phyloP scores from a whole-genome alignment of 2,888 invertebrate genomes.

The Caradrina clavipalpis region DNA sequence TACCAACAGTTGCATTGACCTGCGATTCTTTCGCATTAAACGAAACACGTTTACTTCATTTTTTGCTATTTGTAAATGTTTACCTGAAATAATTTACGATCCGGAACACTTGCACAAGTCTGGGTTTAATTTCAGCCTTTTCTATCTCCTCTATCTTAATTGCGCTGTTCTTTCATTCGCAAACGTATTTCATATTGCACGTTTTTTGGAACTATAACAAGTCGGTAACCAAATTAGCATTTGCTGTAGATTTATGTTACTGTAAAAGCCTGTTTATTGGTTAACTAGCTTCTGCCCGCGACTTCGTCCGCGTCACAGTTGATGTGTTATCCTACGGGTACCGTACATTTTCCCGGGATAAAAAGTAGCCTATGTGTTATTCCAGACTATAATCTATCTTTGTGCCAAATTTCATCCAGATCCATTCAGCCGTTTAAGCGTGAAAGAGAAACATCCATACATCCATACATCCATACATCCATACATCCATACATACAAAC shows the following conservation, averaged over 20 bases:
- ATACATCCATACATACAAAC: too few relatives aligned
- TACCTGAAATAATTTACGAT: constrained; percentile 46
- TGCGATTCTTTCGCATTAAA: constrained; percentile 19
- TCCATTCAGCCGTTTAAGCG: too few relatives aligned
- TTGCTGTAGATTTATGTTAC: constrained; percentile 18
- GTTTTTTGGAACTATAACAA: constrained; percentile 33
- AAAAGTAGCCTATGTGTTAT: too few relatives aligned
- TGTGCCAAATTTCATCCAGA: too few relatives aligned
- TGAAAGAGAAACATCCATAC: too few relatives aligned
- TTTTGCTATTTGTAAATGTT: constrained; percentile 38
- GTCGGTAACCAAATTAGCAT: constrained; percentile 40
- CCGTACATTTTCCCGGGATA: too few relatives aligned
- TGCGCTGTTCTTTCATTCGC: constrained; percentile 21
- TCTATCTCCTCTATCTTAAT: constrained; percentile 46
- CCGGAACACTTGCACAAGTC: constrained; percentile 47
- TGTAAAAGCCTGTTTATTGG: too few relatives aligned
- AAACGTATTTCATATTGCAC: constrained; percentile 36
- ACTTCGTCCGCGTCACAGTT: too few relatives aligned
- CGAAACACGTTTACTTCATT: background rate
- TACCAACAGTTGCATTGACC: constrained; percentile 32
- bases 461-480: too few relatives aligned
- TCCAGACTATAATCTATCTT: too few relatives aligned
- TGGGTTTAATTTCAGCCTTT: constrained; percentile 20
- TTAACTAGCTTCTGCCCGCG: too few relatives aligned
- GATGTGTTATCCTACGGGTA: too few relatives aligned